These are phyloP conservation scores for Temnothorax longispinosus DNA, from an alignment of 1,140 invertebrate species.

Conservation along the genomic window DNA sequence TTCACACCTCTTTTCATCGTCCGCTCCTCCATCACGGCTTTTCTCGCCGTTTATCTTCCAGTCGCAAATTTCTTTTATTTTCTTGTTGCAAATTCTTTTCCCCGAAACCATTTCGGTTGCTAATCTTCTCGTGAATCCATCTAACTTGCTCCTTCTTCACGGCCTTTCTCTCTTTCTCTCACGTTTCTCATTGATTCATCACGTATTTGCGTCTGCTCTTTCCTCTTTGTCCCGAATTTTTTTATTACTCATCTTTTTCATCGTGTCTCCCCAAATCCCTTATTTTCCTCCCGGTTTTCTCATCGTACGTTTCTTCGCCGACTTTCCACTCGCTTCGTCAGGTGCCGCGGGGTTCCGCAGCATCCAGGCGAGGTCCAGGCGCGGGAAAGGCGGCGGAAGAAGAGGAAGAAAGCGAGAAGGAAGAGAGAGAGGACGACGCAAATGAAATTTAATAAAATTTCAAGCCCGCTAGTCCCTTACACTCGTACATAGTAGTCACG, in stretches of 20 bases:
- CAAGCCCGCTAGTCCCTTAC: slow-evolving; percentile 75
- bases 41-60: not conserved
- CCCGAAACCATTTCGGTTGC: not conserved
- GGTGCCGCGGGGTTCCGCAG: not conserved
- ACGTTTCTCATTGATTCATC: not conserved
- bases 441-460: slow-evolving; percentile 86
- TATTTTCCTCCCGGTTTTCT: not conserved
- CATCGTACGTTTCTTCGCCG: not conserved
- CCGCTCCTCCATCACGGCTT: not conserved
- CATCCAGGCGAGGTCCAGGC: not conserved
- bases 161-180: not conserved
- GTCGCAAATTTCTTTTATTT: not conserved
- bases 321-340: slow-evolving; percentile 17
- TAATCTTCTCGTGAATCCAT: not conserved
- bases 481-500: slow-evolving; percentile 47
- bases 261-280: not conserved
- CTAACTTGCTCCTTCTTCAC: not conserved
- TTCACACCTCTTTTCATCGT: not conserved
- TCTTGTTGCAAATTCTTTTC: not conserved
- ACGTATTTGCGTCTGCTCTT: not conserved
- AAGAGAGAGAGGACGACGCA: slow-evolving; percentile 54
- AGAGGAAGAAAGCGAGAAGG: not conserved
- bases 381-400: not conserved
- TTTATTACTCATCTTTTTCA: not conserved
- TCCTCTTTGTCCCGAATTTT: not conserved